These are phyloP conservation scores for Struthio camelus DNA, from an alignment of 2,113 vertebrate genomes.

Conservation along the genomic window DNA sequence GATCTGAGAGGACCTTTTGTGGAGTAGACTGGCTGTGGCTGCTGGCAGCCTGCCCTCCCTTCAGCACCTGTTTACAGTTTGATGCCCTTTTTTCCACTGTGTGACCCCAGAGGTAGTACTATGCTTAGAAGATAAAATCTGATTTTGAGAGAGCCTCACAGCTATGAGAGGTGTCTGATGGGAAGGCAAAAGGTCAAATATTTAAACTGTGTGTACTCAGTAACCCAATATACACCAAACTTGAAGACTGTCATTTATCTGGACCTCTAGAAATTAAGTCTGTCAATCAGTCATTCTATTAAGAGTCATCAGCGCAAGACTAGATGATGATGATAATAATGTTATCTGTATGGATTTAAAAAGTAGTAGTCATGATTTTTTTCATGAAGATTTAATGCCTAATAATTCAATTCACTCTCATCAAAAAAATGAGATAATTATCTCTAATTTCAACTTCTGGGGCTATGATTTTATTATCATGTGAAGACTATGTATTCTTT, in stretches of 20 bases:
- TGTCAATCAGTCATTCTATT: not conserved
- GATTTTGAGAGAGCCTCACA: not conserved
- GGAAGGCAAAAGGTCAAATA: not conserved
- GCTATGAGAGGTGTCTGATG: not conserved
- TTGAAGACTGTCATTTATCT: not conserved
- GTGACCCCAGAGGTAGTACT: not conserved
- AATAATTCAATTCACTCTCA: constrained; percentile 33
- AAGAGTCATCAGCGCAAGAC: not conserved
- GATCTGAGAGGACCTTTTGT: not conserved
- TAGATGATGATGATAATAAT: constrained; percentile 1
- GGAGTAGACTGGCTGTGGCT: not conserved
- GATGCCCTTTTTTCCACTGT: not conserved
- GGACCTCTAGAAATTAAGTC: not conserved
- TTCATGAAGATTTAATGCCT: constrained; percentile 21
- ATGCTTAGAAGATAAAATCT: not conserved
- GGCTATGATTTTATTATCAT: not conserved
- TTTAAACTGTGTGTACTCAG: not conserved
- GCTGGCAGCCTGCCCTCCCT: not conserved
- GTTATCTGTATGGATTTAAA: constrained; percentile 32
- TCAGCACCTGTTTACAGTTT: not conserved
- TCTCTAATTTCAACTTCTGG: constrained; percentile 22
- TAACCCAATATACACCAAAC: not conserved
- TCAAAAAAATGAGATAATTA: constrained; percentile 42
- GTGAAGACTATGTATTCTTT: not conserved
- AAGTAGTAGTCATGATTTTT: constrained; percentile 21